Conservation (phyloP, 1,140 invertebrate genomes). For the Acromyrmex charruanus region DNA sequence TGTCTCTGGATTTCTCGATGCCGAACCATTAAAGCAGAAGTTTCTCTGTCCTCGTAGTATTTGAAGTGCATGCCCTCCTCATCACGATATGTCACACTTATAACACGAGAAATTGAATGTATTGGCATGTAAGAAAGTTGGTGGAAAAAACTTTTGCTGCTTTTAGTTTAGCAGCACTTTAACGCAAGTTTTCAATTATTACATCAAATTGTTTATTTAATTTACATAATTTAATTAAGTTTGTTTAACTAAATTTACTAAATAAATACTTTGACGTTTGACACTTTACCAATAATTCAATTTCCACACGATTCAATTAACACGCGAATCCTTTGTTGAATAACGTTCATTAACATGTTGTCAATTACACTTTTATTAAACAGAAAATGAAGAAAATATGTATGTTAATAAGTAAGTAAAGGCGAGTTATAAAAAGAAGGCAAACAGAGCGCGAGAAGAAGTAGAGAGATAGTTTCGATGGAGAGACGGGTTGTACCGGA, state of each 20-base stretch:
- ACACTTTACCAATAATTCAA: background rate
- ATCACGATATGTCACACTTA: background rate
- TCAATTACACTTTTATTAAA: conserved; percentile 12
- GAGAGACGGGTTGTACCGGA: conserved; percentile 2
- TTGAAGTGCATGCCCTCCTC: background rate
- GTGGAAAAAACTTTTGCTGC: background rate
- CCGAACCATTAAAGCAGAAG: conserved; percentile 32
- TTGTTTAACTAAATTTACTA: background rate
- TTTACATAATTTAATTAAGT: background rate
- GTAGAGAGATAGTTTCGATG: background rate
- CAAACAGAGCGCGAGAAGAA: background rate
- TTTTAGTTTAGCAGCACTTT: background rate
- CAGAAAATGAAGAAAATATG: background rate
- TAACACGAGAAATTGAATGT: background rate
- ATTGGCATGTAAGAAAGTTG: background rate
- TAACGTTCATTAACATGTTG: background rate
- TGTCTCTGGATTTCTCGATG: conserved; percentile 17
- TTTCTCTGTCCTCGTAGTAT: conserved; percentile 17
- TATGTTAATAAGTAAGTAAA: background rate
- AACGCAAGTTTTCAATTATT: background rate
- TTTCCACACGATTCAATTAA: too few species aligned
- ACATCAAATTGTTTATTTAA: background rate
- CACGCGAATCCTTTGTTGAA: background rate
- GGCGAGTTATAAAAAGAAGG: background rate
- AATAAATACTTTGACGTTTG: background rate